phyloP scores from a whole-genome alignment of 92 coral and sea anemone genomes.

The Blastomussa wellsi region DNA sequence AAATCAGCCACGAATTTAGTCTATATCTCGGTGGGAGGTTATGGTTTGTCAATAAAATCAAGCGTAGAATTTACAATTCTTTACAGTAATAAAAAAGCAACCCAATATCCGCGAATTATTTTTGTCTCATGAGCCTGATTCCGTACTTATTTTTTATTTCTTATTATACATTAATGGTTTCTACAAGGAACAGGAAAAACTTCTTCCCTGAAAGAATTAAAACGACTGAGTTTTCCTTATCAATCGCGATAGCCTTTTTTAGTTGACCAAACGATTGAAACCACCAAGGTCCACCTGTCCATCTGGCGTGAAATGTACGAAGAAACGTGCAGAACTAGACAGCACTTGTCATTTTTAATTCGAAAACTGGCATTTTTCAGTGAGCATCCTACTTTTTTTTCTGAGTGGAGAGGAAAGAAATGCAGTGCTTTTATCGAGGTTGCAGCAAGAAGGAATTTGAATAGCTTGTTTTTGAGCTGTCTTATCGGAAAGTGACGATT shows the following conservation, averaged over 20 bases:
- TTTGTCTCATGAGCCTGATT: neutral
- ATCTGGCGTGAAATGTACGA: constrained; percentile 6
- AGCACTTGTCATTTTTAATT: neutral
- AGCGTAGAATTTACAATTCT: neutral
- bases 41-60: neutral
- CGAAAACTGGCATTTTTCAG: neutral
- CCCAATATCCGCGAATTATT: neutral
- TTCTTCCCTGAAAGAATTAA: neutral
- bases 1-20: neutral
- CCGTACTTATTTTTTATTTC: neutral
- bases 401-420: no score
- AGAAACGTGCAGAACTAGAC: no score
- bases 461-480: neutral
- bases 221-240: constrained; percentile 30
- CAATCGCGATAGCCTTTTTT: constrained; percentile 34
- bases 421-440: neutral
- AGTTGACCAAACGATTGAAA: constrained; percentile 12
- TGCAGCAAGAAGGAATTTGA: neutral
- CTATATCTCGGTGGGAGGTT: neutral
- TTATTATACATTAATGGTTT: neutral
- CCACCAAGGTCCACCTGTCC: constrained; percentile 14
- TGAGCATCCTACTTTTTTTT: no score
- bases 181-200: constrained; percentile 9
- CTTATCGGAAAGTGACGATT: constrained; percentile 21
- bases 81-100: neutral